These are phyloP conservation scores for Plodia interpunctella DNA, from an alignment of 1,140 invertebrate genomes.

Conservation along the genomic window DNA sequence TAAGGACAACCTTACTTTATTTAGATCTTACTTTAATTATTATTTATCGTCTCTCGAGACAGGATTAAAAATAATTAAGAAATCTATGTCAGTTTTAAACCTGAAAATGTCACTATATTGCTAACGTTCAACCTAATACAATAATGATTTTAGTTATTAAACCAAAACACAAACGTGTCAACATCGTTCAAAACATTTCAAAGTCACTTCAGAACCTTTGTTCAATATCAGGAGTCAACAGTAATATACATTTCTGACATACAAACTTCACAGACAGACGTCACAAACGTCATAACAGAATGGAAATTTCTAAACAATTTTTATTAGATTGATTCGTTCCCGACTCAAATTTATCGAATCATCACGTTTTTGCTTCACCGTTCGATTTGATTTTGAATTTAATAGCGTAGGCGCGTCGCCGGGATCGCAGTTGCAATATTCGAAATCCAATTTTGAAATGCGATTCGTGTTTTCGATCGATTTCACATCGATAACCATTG, in stretches of 20 bases:
- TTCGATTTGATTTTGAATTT: conserved; percentile 6
- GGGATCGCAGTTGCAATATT: not conserved
- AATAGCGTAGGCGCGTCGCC: not conserved
- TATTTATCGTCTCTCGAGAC: too few relatives aligned
- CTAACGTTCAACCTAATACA: too few relatives aligned
- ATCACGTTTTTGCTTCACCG: not conserved
- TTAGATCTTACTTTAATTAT: too few relatives aligned
- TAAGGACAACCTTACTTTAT: too few relatives aligned
- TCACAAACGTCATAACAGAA: not conserved
- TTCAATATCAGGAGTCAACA: not conserved
- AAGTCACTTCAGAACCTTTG: not conserved
- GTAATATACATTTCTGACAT: not conserved
- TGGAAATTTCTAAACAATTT: not conserved
- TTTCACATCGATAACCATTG: conserved; percentile 5
- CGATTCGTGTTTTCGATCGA: not conserved
- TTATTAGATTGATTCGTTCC: not conserved
- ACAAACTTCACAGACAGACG: not conserved
- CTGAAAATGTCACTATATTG: too few relatives aligned
- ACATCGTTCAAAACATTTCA: too few relatives aligned
- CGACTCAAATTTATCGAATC: not conserved
- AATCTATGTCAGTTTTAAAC: too few relatives aligned
- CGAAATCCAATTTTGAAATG: conserved; percentile 2
- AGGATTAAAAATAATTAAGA: too few relatives aligned
- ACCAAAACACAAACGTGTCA: too few relatives aligned
- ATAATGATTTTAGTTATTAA: too few relatives aligned